phyloP scores from a whole-genome alignment of 1,140 invertebrate species.

The Hestina assimilis region DNA sequence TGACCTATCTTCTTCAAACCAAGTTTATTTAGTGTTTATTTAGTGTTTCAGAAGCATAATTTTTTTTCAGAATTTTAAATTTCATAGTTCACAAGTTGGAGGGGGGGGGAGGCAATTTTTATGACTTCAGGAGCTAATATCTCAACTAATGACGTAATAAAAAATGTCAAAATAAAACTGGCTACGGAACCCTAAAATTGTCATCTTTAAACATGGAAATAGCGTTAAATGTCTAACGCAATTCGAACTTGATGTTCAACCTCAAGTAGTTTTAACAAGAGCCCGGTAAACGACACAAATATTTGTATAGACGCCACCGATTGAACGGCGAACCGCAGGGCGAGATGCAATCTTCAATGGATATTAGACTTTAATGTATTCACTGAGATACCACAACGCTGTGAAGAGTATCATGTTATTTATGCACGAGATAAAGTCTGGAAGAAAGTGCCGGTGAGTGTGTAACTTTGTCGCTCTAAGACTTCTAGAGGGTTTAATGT shows the following conservation, averaged over 20 bases:
- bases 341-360: constrained; percentile 4
- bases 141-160: too few relatives aligned
- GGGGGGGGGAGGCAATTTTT: too few relatives aligned
- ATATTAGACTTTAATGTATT: constrained; percentile 27
- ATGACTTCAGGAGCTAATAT: too few relatives aligned
- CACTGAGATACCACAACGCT: constrained; percentile 21
- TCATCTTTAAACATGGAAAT: constrained; percentile 24
- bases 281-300: constrained; percentile 55
- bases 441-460: constrained; percentile 24
- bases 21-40: too few relatives aligned
- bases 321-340: constrained; percentile 21
- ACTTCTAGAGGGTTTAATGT: constrained; percentile 17
- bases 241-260: constrained; percentile 41
- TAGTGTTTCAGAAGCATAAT: too few relatives aligned
- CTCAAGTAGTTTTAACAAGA: constrained; percentile 58
- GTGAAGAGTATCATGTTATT: constrained; percentile 22
- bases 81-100: too few relatives aligned
- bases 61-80: too few relatives aligned
- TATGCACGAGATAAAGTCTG: constrained; percentile 17
- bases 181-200: too few relatives aligned
- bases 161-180: too few relatives aligned
- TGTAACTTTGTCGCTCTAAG: constrained; percentile 29
- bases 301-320: constrained; percentile 42
- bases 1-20: too few relatives aligned
- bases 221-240: constrained; percentile 38